Evolutionary conservation across 1,140 invertebrate genomes (phyloP), one percentile per base, ranked within the genome.

Genomic region (Myzus persicae): DNA sequence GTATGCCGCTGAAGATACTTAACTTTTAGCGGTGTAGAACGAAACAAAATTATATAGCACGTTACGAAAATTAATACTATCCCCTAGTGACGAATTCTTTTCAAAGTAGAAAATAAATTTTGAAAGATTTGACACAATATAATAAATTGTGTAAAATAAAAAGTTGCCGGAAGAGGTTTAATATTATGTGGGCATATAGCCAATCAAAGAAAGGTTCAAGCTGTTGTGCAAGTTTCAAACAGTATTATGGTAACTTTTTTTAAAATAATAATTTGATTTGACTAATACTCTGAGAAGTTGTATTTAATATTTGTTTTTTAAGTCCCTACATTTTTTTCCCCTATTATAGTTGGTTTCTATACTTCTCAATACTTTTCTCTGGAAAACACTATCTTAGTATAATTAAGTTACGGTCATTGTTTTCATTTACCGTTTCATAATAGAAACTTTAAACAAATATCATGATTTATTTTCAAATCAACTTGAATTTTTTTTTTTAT

Each of bases 261-360:
- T 5, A 18, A n/a, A 76, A n/a, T 6, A n/a, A 76, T 76, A 76
- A 76, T 76, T 76, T 36, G 20, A 76, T n/a, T 6, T 76, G n/a
- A 76, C 59, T 76, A 18, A n/a, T 76, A 76, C 31, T 76, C 14
- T 76, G 6, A 76, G 59, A 76, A n/a, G 18, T 76, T 76, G 9
- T 24, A n/a, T 76, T 76, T n/a, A 76, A 76, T 76, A 76, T 76
- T 76, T 76, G n/a, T 76, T 76, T 76, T 67, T 76, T 76, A 76
- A 76, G 59, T 76, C 31, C 9, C n/a, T 76, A 76, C 4, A 76
- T n/a, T 76, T 76, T 67, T 76, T 76, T 76, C 36, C 4, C 31
- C 22, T 51, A 51, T 76, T 36, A n/a, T n/a, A n/a, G 31, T 76
- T 67, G 26, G 9, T 67, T 67, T 67, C 14, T 67, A 22, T 48